phyloP scores from a whole-genome alignment of 2,113 vertebrate genomes.

The Nycticryphes semicollaris region DNA sequence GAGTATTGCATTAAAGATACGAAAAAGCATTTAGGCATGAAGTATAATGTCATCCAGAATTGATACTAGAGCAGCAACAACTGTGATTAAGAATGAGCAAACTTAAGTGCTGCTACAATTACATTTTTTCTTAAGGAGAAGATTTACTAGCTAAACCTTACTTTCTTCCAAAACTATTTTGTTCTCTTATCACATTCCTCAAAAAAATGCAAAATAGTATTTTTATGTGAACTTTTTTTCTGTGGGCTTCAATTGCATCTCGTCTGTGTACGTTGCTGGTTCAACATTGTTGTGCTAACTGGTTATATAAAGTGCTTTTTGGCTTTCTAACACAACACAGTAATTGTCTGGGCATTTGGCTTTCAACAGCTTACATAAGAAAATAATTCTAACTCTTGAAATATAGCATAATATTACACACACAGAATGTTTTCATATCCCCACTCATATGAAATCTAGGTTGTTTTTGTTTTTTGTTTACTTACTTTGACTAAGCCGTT shows the following conservation, averaged over 20 bases:
- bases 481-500: constrained; percentile 75
- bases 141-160: not conserved
- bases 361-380: not conserved
- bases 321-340: not conserved
- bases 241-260: not conserved
- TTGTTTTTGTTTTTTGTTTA: not conserved
- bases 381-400: not conserved
- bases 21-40: not conserved
- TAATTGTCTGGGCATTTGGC: not conserved
- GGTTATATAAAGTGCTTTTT: not conserved
- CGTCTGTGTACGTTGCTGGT: not conserved
- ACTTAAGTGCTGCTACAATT: accelerated
- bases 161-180: not conserved
- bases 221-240: not conserved
- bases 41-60: not conserved
- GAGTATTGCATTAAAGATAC: not conserved
- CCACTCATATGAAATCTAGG: not conserved
- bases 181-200: not conserved
- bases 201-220: not conserved
- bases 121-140: not conserved
- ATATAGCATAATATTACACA: not conserved
- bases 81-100: not conserved
- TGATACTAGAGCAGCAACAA: not conserved
- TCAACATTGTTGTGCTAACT: not conserved
- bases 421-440: not conserved